These are phyloP conservation scores for Trachymyrmex septentrionalis DNA, from an alignment of 1,140 invertebrate species.

Conservation along the genomic window DNA sequence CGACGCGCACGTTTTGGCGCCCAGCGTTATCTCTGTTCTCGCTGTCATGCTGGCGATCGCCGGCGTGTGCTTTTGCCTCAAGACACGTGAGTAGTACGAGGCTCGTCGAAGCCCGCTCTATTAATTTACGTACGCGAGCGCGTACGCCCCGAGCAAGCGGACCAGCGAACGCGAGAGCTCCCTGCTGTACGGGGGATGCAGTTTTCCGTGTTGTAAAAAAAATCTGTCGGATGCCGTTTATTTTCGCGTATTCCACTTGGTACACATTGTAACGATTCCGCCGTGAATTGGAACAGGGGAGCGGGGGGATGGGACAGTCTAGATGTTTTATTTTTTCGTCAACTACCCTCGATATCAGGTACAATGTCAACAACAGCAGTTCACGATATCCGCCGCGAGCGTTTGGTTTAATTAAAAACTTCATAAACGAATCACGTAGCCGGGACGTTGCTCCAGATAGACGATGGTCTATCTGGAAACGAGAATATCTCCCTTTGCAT, in stretches of 20 bases:
- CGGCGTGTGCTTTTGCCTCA: conserved; percentile 87
- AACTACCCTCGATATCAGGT: conserved; percentile 57
- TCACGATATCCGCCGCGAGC: conserved; percentile 34
- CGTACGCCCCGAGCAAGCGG: not conserved
- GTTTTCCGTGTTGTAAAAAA: conserved; percentile 19
- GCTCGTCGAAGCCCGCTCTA: not conserved
- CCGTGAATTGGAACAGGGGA: conserved; percentile 29
- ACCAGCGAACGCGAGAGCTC: not conserved
- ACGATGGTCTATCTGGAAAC: conserved; percentile 2
- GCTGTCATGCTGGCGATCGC: conserved; percentile 85
- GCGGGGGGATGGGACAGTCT: not conserved
- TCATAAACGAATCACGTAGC: conserved; percentile 56
- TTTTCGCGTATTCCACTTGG: conserved; percentile 44
- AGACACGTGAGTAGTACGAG: conserved; percentile 86
- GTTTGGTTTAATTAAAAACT: conserved; percentile 73
- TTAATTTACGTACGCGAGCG: conserved; percentile 13
- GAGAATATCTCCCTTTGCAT: not conserved
- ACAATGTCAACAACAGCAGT: conserved; percentile 54
- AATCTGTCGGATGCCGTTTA: conserved; percentile 25
- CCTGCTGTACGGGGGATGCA: not conserved
- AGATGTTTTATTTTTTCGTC: conserved; percentile 60
- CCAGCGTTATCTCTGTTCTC: conserved; percentile 85
- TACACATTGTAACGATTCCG: conserved; percentile 43
- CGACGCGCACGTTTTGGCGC: conserved; percentile 86
- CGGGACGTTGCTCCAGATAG: conserved; percentile 28